Evolutionary conservation across 2,797 vertebrate species (phyloP).

Genomic region (Furcifer pardalis): DNA sequence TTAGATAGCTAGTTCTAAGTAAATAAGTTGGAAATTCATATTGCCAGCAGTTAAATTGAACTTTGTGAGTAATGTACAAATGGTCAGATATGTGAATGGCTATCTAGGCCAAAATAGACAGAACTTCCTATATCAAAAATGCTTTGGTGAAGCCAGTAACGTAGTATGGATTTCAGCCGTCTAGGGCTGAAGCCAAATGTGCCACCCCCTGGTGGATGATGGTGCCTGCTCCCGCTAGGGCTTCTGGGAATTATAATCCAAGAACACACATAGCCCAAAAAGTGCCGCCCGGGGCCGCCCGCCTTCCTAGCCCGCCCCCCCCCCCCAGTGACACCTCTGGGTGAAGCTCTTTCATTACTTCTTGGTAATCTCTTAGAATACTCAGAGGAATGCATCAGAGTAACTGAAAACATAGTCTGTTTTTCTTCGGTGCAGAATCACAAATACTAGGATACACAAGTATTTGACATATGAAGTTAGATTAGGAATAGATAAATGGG

Average conservation of each 20-base stretch:
- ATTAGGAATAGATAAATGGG: background rate
- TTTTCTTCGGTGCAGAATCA: background rate
- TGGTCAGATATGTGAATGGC: background rate
- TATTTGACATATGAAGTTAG: background rate
- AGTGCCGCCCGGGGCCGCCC: no score
- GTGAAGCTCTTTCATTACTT: background rate
- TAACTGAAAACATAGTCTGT: background rate
- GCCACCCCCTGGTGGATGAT: no score
- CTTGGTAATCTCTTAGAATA: background rate
- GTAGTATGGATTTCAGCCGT: no score
- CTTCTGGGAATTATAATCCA: no score
- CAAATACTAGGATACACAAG: background rate
- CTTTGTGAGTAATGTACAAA: background rate
- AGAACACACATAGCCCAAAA: no score
- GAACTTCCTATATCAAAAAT: background rate
- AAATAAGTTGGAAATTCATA: background rate
- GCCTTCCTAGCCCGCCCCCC: no score
- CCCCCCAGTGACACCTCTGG: no score
- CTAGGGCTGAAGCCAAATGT: no score
- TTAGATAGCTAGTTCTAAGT: background rate
- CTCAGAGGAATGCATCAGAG: background rate
- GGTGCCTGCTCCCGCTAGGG: no score
- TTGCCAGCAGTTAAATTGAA: no score
- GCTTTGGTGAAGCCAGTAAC: background rate
- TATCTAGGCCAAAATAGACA: background rate